These are phyloP conservation scores for Campopleginae sp. DNA, from an alignment of 2,888 invertebrate species.

Conservation along the genomic window DNA sequence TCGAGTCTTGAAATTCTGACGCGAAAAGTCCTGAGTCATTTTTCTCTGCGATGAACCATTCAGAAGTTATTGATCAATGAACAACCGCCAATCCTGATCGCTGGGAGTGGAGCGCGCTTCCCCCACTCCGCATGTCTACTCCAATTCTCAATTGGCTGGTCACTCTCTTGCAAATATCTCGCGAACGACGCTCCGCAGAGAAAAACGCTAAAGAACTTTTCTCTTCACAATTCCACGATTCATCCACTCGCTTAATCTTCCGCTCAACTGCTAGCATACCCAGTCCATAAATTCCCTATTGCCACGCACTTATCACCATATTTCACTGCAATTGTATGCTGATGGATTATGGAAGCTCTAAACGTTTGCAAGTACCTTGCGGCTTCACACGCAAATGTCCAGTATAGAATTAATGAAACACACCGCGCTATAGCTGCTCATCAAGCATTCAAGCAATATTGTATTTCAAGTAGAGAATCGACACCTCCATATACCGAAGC, in stretches of 20 bases:
- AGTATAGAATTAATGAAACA: conserved; percentile 20
- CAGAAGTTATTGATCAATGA: not conserved
- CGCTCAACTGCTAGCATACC: not conserved
- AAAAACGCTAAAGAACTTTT: not conserved
- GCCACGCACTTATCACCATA: not conserved
- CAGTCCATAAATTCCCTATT: not conserved
- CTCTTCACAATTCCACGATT: not conserved
- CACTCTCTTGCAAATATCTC: not conserved
- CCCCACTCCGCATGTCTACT: not conserved
- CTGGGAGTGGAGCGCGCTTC: not conserved
- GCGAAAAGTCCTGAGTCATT: not conserved
- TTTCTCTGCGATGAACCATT: not conserved
- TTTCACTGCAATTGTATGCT: not conserved
- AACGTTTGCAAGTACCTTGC: conserved; percentile 12
- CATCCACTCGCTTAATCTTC: not conserved
- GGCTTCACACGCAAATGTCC: conserved; percentile 4
- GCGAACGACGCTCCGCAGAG: not conserved
- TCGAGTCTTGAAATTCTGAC: not conserved
- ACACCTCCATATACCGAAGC: conserved; percentile 1
- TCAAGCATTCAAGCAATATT: conserved; percentile 21
- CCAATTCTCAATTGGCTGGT: not conserved
- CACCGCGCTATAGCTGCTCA: conserved; percentile 4
- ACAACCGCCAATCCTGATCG: not conserved
- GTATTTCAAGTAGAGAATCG: conserved; percentile 10
- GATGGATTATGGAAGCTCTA: conserved; percentile 19